A percentile compares a stretch with the other conserved stretches of the same genome.
phyloP scores from a whole-genome alignment of 2,797 vertebrate species.

The Delichon dasypus region DNA sequence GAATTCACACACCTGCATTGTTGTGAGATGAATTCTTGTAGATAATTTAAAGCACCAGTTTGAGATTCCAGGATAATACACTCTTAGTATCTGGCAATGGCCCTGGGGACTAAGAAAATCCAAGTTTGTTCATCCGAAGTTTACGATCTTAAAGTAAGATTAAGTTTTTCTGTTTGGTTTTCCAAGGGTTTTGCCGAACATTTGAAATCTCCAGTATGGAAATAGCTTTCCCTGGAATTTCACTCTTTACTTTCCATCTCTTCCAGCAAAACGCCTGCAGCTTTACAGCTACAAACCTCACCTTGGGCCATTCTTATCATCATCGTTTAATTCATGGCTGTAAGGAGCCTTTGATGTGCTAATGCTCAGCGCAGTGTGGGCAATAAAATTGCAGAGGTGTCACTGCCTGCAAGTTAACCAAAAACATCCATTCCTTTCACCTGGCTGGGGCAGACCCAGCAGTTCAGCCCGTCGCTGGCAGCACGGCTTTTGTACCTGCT shows the following conservation, averaged over 20 bases:
- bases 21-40: neutral
- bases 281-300: neutral
- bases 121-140: neutral
- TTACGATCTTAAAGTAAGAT: neutral
- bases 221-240: neutral
- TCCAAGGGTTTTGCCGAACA: neutral
- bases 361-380: neutral
- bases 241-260: neutral
- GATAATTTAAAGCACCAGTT: neutral
- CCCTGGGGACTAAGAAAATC: neutral
- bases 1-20: slow-evolving; percentile 25
- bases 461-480: neutral
- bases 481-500: neutral
- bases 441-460: neutral
- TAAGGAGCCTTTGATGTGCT: neutral
- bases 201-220: neutral
- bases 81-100: neutral
- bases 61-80: neutral
- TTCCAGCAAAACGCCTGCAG: neutral
- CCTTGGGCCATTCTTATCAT: neutral
- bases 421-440: neutral
- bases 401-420: neutral
- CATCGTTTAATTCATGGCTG: neutral
- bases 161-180: neutral
- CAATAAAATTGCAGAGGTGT: neutral